Evolutionary conservation across 2,888 invertebrate genomes (phyloP).

Genomic region (Xestia rhomboidea): DNA sequence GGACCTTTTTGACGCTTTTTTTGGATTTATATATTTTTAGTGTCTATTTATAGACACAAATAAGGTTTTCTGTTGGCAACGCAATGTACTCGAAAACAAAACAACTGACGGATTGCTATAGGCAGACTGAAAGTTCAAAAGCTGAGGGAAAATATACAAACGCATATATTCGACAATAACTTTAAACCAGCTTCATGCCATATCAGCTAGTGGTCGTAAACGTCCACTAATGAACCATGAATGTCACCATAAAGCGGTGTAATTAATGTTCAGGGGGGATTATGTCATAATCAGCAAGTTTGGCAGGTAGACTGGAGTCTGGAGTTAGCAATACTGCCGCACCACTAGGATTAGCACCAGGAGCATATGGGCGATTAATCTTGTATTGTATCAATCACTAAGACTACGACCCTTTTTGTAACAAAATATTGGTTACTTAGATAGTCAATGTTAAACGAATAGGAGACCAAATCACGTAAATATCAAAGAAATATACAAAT

Average conservation of each 20-base stretch:
- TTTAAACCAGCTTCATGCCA: constrained; percentile 16
- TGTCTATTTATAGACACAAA: constrained; percentile 48
- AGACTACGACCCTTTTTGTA: background rate
- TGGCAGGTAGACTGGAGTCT: constrained; percentile 24
- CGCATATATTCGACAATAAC: background rate
- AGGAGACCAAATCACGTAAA: background rate
- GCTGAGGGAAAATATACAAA: background rate
- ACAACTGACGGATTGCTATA: constrained; percentile 14
- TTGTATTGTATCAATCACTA: background rate
- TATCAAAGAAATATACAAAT: constrained; percentile 5
- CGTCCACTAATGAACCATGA: constrained; percentile 39
- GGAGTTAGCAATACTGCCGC: constrained; percentile 8
- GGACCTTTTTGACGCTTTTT: constrained; percentile 67
- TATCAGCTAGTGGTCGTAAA: constrained; percentile 30
- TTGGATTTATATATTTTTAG: constrained; percentile 64
- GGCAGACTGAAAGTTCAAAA: constrained; percentile 26
- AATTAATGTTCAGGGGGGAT: constrained; percentile 45
- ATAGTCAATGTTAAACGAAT: background rate
- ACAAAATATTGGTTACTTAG: background rate
- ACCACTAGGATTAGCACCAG: background rate
- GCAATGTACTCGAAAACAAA: constrained; percentile 31
- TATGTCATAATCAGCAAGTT: constrained; percentile 45
- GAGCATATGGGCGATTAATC: background rate
- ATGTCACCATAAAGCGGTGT: constrained; percentile 41
- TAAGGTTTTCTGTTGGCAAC: constrained; percentile 50